These are phyloP conservation scores for Sarcophaga rosellei DNA, from an alignment of 2,888 invertebrate genomes.

Conservation along the genomic window DNA sequence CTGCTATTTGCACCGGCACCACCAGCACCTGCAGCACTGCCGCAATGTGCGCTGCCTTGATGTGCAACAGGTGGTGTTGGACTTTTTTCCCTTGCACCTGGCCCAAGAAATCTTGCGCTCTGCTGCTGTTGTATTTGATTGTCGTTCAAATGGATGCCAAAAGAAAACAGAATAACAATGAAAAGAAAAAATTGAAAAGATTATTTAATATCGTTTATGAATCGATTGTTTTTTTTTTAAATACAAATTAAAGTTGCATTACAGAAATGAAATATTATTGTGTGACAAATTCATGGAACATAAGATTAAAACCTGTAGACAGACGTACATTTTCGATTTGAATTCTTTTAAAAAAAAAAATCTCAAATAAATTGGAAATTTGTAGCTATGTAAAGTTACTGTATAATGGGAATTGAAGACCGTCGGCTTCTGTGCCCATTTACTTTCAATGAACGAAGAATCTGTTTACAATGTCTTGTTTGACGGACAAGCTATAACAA, in stretches of 20 bases:
- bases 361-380: too few species aligned
- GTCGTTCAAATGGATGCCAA: neutral
- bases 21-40: slow-evolving; percentile 77
- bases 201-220: neutral
- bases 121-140: slow-evolving; percentile 79
- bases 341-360: too few species aligned
- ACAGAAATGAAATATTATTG: too few species aligned
- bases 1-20: slow-evolving; percentile 79
- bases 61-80: slow-evolving; percentile 80
- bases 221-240: neutral
- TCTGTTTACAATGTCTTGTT: too few species aligned
- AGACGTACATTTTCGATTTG: too few species aligned
- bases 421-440: too few species aligned
- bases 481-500: too few species aligned
- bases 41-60: slow-evolving; percentile 78
- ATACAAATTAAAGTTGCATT: neutral
- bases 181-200: slow-evolving; percentile 6
- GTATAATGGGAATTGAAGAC: too few species aligned
- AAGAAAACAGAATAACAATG: neutral
- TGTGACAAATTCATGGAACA: too few species aligned
- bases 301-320: too few species aligned
- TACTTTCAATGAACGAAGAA: too few species aligned
- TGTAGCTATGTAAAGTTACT: too few species aligned
- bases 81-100: slow-evolving; percentile 81
- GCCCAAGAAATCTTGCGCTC: slow-evolving; percentile 82